Evolutionary conservation across 1,140 invertebrate species (phyloP), one percentile per base, ranked within the genome.

Genomic region (Bombus fervidus): DNA sequence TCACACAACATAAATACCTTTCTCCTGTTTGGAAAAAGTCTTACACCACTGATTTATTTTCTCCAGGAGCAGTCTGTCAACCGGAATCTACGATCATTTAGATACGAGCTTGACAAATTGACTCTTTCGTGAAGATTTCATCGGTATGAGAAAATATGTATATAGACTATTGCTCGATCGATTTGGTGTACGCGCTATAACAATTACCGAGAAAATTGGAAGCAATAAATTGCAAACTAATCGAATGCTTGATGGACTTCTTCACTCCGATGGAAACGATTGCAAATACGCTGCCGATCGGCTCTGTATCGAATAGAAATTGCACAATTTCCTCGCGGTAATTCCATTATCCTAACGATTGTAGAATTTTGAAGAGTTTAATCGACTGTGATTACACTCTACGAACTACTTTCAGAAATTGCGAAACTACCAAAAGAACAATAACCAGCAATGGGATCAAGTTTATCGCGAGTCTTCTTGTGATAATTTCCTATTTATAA

Each of bases 281-380:
- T 83, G 31, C 2, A 75, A 78, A 77, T 53, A 31, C 13, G 28
- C 41, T 62, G 59, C 41, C 62, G 57, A 66, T 39, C 68, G 76
- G 41, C 34, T 37, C 39, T 73, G 78, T 73, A 85, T 87, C 74
- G 86, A 85, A 87, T 87, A 57, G 82, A 79, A 79, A 87, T 87
- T 64, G 82, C 47, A 64, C 86, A 84, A 87, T 87, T 87, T 87
- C 86, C 86, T 84, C 57, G 34, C 18, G 28, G 76, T 68, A 85
- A 87, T 74, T 68, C 59, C 37, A 62, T 87, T 87, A 85, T 68
- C 37, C 69, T 1, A 6, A 10, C 37, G 72, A 59, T 18, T n/a
- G 22, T 15, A 12, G 34, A 3, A 73, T 78, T 86, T 86, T 57
- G 8, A 66, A n/a, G 12, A 59, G 53, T 62, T 72, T 59, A 86